These are phyloP conservation scores for Ditylenchus dipsaci DNA, from an alignment of 1,140 invertebrate species.

Conservation along the genomic window DNA sequence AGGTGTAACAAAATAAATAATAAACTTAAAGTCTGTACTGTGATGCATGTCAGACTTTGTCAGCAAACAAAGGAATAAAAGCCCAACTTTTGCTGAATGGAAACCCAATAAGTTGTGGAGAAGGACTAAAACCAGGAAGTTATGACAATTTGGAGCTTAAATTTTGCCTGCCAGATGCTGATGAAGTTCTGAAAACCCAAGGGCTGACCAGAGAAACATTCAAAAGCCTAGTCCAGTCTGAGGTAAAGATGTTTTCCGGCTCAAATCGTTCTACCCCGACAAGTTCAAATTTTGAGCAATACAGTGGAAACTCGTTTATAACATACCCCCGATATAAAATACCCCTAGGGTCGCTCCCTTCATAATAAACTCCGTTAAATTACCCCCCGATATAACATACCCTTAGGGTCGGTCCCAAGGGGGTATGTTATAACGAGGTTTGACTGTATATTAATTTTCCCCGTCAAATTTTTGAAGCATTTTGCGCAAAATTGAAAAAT, in stretches of 20 bases:
- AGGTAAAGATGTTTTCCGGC: slow-evolving; percentile 43
- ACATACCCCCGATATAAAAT: no score
- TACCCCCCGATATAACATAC: no score
- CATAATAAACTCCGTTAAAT: no score
- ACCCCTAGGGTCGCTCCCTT: no score
- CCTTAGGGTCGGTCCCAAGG: no score
- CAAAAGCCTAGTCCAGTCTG: slow-evolving; percentile 48
- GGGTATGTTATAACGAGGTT: no score
- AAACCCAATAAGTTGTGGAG: slow-evolving; percentile 51
- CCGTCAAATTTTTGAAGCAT: no score
- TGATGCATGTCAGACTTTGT: slow-evolving; percentile 54
- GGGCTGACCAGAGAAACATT: slow-evolving; percentile 55
- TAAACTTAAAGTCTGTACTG: slow-evolving; percentile 51
- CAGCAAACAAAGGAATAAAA: slow-evolving; percentile 38
- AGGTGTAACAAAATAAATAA: slow-evolving; percentile 6
- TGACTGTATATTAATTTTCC: no score
- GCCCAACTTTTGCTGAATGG: slow-evolving; percentile 55
- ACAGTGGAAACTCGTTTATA: no score
- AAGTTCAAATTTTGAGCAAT: no score
- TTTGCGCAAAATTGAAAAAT: no score
- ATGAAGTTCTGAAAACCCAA: slow-evolving; percentile 52
- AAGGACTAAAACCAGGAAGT: slow-evolving; percentile 47
- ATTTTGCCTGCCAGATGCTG: slow-evolving; percentile 56
- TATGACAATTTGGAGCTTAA: slow-evolving; percentile 55
- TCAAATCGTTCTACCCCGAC: no score